Conservation (phyloP, 2,888 invertebrate species). For the Agelastica alni region DNA sequence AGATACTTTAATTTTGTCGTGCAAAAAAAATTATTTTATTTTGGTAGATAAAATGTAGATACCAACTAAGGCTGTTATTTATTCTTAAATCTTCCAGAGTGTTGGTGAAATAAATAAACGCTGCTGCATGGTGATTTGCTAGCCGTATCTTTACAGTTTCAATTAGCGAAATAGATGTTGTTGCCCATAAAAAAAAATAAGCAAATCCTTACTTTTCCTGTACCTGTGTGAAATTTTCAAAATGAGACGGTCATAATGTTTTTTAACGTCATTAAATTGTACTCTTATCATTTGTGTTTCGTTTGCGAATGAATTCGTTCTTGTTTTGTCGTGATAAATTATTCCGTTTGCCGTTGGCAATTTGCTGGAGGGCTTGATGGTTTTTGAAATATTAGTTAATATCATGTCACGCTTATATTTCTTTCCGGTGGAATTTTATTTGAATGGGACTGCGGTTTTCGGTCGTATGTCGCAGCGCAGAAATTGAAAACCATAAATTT, state of each 20-base stretch:
- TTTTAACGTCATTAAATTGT: conserved; percentile 8
- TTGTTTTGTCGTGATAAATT: conserved; percentile 16
- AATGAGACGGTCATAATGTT: conserved; percentile 8
- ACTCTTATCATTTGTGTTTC: conserved; percentile 18
- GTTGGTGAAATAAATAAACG: too few relatives aligned
- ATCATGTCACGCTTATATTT: conserved; percentile 1
- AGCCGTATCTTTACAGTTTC: too few relatives aligned
- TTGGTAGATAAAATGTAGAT: too few relatives aligned
- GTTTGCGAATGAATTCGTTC: conserved; percentile 5
- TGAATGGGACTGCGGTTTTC: not conserved
- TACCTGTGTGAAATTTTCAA: too few relatives aligned
- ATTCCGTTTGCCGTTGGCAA: conserved; percentile 13
- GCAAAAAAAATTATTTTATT: too few relatives aligned
- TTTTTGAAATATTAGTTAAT: conserved; percentile 17
- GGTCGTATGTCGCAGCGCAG: not conserved
- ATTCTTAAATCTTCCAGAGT: too few relatives aligned
- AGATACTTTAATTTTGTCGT: too few relatives aligned
- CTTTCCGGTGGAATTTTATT: not conserved
- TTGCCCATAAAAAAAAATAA: too few relatives aligned
- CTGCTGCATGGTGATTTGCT: too few relatives aligned
- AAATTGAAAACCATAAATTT: not conserved
- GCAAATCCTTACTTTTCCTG: too few relatives aligned
- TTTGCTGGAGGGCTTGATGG: conserved; percentile 14
- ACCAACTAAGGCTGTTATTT: too few relatives aligned
- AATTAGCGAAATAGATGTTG: too few relatives aligned